A percentile compares a stretch with the other conserved stretches of the same genome.
These are phyloP conservation scores for Jaculus jaculus DNA, from an alignment of 2,113 vertebrate genomes.

Conservation along the genomic window DNA sequence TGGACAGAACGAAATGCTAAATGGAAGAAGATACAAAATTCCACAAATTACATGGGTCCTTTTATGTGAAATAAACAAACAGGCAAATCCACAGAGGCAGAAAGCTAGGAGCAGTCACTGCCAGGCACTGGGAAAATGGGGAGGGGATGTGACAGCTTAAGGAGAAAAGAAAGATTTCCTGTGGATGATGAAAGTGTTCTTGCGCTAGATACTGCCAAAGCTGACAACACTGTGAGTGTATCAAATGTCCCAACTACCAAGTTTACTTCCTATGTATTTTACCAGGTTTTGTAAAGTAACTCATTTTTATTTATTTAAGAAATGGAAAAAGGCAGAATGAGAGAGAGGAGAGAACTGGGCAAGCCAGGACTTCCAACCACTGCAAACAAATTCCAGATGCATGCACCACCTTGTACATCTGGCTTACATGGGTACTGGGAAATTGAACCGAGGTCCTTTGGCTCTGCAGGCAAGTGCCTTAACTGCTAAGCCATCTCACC, in stretches of 20 bases:
- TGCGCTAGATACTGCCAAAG: not conserved
- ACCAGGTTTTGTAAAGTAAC: not conserved
- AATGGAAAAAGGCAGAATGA: no score
- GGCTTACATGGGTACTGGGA: no score
- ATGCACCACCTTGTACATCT: no score
- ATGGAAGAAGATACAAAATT: conserved; percentile 21
- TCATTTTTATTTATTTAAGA: no score
- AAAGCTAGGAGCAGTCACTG: not conserved
- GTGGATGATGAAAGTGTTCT: conserved; percentile 38
- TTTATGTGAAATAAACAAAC: conserved; percentile 32
- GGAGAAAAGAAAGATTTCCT: not conserved
- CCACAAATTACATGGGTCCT: not conserved
- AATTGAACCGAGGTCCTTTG: no score
- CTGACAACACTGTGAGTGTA: not conserved
- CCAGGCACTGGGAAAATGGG: not conserved
- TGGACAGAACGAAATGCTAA: conserved; percentile 4
- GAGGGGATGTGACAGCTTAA: not conserved
- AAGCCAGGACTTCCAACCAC: no score
- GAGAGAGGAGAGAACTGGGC: no score
- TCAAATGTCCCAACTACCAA: not conserved
- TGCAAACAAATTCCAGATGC: no score
- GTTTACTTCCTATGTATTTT: conserved; percentile 24
- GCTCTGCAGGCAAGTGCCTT: no score
- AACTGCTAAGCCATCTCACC: no score
- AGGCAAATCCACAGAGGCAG: conserved; percentile 17